Evolutionary conservation across 2,797 vertebrate genomes (phyloP).

Genomic region (Mormyrus hasselquistii): DNA sequence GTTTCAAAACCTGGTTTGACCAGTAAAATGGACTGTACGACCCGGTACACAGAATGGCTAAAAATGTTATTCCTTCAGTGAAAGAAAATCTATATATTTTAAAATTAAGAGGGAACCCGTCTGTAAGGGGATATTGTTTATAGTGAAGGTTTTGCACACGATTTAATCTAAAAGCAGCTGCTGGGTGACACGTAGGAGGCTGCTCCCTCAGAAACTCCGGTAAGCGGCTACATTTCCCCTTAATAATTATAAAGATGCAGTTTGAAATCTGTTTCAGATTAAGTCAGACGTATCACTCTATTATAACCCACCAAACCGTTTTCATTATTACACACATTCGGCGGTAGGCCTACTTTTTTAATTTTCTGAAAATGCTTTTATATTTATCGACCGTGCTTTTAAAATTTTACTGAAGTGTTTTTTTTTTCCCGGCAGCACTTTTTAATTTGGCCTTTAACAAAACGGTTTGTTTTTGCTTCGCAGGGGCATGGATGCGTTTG

Average conservation of each 20-base stretch:
- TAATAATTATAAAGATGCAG: not conserved
- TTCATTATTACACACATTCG: not conserved
- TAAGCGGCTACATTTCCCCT: not conserved
- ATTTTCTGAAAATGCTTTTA: not conserved
- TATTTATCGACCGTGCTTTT: not conserved
- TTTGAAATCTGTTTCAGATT: not conserved
- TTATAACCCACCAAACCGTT: not conserved
- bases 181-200: not conserved
- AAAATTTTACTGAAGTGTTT: not conserved
- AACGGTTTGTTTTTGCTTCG: not conserved
- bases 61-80: conserved; percentile 14
- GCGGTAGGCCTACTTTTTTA: not conserved
- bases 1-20: not conserved
- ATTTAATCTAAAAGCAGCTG: conserved; percentile 24
- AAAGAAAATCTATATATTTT: not conserved
- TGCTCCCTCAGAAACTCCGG: not conserved
- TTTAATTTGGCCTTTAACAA: not conserved
- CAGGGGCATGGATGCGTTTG: not conserved
- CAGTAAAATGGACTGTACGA: not conserved
- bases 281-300: not conserved
- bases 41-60: not conserved
- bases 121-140: conserved; percentile 20
- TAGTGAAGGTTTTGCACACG: not conserved
- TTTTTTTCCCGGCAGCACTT: not conserved
- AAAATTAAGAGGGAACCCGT: not conserved